Percentiles rank a stretch among this genome's conserved stretches.
These are phyloP conservation scores for Pristionchus arcanus DNA, from an alignment of 2,888 invertebrate genomes.

Conservation along the genomic window DNA sequence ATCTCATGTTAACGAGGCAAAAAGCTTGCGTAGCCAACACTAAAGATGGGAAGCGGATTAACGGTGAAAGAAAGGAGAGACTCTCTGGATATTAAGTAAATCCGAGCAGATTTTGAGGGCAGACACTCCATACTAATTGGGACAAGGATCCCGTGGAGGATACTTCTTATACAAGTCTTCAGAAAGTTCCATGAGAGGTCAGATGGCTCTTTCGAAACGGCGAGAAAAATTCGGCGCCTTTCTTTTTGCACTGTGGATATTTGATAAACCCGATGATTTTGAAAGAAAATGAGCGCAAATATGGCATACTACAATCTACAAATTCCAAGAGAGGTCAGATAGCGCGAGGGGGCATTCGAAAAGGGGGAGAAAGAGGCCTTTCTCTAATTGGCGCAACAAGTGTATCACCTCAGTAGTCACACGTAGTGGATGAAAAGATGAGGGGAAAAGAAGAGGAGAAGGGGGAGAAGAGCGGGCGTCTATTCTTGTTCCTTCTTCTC, in stretches of 20 bases:
- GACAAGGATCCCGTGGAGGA: too few relatives aligned
- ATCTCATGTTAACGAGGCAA: constrained; percentile 10
- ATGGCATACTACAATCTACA: too few relatives aligned
- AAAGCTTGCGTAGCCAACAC: not conserved
- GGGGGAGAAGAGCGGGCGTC: not conserved
- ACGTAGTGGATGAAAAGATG: constrained; percentile 28
- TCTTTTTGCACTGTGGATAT: too few relatives aligned
- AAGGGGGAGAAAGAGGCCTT: not conserved
- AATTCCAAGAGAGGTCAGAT: not conserved
- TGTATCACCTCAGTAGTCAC: constrained; percentile 21
- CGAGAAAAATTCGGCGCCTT: not conserved
- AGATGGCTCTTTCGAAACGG: not conserved
- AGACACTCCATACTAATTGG: not conserved
- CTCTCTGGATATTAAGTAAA: too few relatives aligned
- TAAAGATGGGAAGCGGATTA: not conserved
- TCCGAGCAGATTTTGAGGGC: not conserved
- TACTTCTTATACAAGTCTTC: too few relatives aligned
- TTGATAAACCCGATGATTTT: too few relatives aligned
- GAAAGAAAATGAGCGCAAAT: not conserved
- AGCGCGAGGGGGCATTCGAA: not conserved
- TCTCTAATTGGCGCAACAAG: constrained; percentile 27
- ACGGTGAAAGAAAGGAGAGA: not conserved
- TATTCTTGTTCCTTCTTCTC: constrained; percentile 37
- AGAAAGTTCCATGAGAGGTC: not conserved
- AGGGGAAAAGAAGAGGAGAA: not conserved